Percentiles rank a stretch among this genome's conserved stretches.
Evolutionary conservation across 2,888 invertebrate genomes (phyloP).

Genomic region (Plagodis dolabraria): DNA sequence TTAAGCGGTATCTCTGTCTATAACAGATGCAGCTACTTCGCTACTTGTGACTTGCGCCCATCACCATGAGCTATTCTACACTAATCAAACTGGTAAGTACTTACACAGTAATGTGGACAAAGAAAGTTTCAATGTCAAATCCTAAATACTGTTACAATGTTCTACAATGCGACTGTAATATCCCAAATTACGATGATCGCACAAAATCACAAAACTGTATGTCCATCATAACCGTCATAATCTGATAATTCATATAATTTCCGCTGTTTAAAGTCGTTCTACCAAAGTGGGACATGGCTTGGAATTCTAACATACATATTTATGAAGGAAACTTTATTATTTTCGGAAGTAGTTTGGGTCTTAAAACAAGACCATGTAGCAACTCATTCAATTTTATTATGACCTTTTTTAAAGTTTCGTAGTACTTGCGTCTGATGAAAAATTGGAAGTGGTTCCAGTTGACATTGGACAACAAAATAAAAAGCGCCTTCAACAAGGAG

Average conservation of each 20-base stretch:
- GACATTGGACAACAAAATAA: too few relatives aligned
- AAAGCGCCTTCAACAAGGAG: too few relatives aligned
- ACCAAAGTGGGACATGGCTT: slow-evolving; percentile 30
- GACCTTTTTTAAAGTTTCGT: too few relatives aligned
- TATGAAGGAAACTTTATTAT: slow-evolving; percentile 34
- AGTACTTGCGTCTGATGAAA: too few relatives aligned
- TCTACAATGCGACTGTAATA: slow-evolving; percentile 7
- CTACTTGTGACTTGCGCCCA: too few relatives aligned
- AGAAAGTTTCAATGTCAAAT: not conserved
- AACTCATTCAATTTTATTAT: too few relatives aligned
- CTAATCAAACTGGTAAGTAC: too few relatives aligned
- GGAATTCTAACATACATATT: slow-evolving; percentile 33
- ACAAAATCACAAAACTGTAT: slow-evolving; percentile 40
- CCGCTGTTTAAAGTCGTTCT: slow-evolving; percentile 41
- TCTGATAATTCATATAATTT: slow-evolving; percentile 67
- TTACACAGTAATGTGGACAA: too few relatives aligned
- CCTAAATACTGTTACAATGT: slow-evolving; percentile 1
- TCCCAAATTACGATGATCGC: slow-evolving; percentile 44
- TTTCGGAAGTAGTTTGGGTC: slow-evolving; percentile 16
- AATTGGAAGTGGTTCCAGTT: too few relatives aligned
- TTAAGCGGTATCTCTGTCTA: too few relatives aligned
- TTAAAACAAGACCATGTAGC: slow-evolving; percentile 1
- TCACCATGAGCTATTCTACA: too few relatives aligned
- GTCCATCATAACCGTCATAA: slow-evolving; percentile 51
- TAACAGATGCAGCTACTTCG: too few relatives aligned